phyloP scores from a whole-genome alignment of 92 coral and sea anemone genomes.

The Epizoanthus stellaris region DNA sequence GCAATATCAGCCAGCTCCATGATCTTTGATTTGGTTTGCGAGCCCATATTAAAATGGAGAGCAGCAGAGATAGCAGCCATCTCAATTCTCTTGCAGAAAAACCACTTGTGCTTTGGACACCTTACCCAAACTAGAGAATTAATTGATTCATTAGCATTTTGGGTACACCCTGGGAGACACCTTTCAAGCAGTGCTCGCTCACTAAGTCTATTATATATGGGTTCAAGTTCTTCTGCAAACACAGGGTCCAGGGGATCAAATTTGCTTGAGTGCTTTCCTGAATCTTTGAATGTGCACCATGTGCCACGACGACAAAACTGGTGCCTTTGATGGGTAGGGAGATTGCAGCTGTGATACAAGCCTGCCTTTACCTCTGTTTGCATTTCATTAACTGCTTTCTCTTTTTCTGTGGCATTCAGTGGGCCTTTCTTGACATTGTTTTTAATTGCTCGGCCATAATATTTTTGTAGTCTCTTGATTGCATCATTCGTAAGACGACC shows the following conservation, averaged over 20 bases:
- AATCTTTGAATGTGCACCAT: conserved; percentile 47
- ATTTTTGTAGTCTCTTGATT: conserved; percentile 48
- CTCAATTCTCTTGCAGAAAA: conserved; percentile 41
- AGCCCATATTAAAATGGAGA: conserved; percentile 31
- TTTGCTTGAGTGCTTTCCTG: conserved; percentile 15
- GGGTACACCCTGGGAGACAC: conserved; percentile 53
- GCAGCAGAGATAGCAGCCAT: conserved; percentile 44
- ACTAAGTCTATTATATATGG: conserved; percentile 22
- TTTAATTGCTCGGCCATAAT: conserved; percentile 61
- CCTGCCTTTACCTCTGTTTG: conserved; percentile 40
- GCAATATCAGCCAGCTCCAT: conserved; percentile 39
- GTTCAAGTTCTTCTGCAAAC: conserved; percentile 15
- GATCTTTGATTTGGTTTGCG: conserved; percentile 35
- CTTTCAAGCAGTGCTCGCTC: conserved; percentile 35
- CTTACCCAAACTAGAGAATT: conserved; percentile 50
- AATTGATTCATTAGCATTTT: conserved; percentile 51
- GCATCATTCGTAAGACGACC: conserved; percentile 40
- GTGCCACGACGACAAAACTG: conserved; percentile 37
- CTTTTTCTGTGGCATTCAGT: conserved; percentile 1
- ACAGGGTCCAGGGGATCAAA: conserved; percentile 39
- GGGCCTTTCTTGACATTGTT: conserved; percentile 51
- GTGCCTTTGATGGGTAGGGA: conserved; percentile 46
- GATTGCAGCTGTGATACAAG: conserved; percentile 53
- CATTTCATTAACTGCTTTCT: conserved; percentile 33
- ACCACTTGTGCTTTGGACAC: conserved; percentile 55